Conservation (phyloP, 1,140 invertebrate genomes). For the Bombus pascuorum region DNA sequence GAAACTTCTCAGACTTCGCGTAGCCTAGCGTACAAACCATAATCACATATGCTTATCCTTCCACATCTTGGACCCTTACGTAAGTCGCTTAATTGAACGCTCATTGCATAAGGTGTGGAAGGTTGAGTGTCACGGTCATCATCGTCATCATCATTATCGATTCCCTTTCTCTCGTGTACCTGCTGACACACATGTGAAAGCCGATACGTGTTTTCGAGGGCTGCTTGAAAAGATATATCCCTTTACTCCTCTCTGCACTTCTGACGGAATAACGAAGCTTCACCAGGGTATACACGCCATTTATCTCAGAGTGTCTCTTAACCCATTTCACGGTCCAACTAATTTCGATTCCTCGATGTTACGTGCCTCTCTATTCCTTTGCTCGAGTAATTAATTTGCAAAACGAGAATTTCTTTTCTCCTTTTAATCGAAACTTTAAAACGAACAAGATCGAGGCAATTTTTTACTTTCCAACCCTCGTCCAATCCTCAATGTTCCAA, state of each 20-base stretch:
- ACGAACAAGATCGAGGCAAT: background rate
- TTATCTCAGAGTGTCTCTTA: conserved; percentile 27
- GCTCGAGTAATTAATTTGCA: background rate
- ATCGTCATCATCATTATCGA: conserved; percentile 4
- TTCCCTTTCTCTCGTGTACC: conserved; percentile 12
- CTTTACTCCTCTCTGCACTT: background rate
- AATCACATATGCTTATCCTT: conserved; percentile 42
- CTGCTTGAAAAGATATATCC: background rate
- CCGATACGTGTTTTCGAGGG: conserved; percentile 5
- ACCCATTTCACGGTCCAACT: conserved; percentile 16
- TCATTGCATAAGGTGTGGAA: conserved; percentile 60
- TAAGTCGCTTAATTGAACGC: conserved; percentile 58
- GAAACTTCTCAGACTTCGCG: conserved; percentile 16
- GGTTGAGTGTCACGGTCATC: conserved; percentile 75
- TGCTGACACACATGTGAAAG: conserved; percentile 44
- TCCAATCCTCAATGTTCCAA: no score
- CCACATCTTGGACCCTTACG: conserved; percentile 40
- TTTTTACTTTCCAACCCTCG: background rate
- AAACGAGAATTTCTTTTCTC: no score
- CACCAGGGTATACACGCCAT: background rate
- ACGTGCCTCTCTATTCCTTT: background rate
- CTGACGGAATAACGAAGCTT: conserved; percentile 7
- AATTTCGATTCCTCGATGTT: background rate
- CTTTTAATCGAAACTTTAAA: background rate
- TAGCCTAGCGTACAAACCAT: background rate